Base-by-base conservation (phyloP, 2,797 vertebrate species). In the Urosaurus nigricauda region DNA sequence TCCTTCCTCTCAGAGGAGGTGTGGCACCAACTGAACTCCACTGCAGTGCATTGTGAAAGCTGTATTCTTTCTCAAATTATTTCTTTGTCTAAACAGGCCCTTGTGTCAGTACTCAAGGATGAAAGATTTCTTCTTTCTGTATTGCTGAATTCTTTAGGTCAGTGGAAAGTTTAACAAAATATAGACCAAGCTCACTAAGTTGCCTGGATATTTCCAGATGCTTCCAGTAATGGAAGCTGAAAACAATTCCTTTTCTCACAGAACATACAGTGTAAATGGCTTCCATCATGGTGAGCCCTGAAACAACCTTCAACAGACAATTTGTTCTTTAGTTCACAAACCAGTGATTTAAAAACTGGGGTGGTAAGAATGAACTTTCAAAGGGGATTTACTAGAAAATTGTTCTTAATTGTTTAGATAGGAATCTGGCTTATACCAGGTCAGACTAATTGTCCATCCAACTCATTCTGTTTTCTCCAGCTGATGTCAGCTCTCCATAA, bases 41-140 rank as follows among this genome's bases (percentile, higher is more conserved):
- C 70, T 78, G 84, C 24, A n/a, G 65, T 82, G 81, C 47, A 60
- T 5, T 53, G 70, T 78, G 63, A 74, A 58, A 91, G 37, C 82
- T 77, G 83, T 37, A 70, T 83, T 80, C 60, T 70, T 24, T 83
- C 8, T 92, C 85, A 73, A 0, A 0, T 29, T 86, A 89, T 75
- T 56, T 87, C 74, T 88, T 93, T 93, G 60, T 90, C 70, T 68
- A 47, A 92, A 89, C 53, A 58, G 89, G 40, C 8, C 79, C 87
- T 63, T 24, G 60, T 60, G 68, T 93, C 90, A 80, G 60, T 83
- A 47, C 13, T 51, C 56, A 83, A 87, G 89, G 85, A 89, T 91
- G 93, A 90, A 93, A 92, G 89, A 93, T 89, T 86, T 91, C 77
- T 89, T 92, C 79, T 94, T 95, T 92, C 88, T 92, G 0, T 83